phyloP scores from a whole-genome alignment of 2,113 vertebrate species.

The Suricata suricatta region DNA sequence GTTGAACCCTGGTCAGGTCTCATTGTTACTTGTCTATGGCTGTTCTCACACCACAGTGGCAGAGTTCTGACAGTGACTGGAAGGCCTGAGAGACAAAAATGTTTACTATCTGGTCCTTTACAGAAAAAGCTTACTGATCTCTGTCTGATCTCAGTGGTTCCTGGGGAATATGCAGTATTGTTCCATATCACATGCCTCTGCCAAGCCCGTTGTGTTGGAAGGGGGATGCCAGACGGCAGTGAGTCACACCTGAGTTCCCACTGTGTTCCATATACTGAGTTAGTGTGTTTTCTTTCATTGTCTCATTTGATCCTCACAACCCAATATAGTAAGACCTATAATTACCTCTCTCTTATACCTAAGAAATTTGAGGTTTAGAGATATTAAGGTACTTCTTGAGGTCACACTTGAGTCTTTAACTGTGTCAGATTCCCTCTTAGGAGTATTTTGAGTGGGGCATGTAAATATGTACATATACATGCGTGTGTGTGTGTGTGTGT shows the following conservation, averaged over 20 bases:
- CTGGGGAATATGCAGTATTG: not conserved
- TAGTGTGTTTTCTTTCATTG: not conserved
- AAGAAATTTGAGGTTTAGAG: not conserved
- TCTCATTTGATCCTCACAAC: not conserved
- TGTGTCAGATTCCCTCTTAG: not conserved
- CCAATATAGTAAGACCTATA: not conserved
- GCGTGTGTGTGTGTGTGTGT: not conserved
- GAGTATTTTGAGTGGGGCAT: not conserved
- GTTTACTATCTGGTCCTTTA: not conserved
- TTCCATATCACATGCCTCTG: not conserved
- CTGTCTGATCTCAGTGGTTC: not conserved
- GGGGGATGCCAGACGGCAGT: not conserved
- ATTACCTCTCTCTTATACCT: not conserved
- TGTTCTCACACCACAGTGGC: not conserved
- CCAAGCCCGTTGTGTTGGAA: not conserved
- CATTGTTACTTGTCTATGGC: not conserved
- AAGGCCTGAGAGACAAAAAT: not conserved
- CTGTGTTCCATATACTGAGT: not conserved
- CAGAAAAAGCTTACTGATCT: not conserved
- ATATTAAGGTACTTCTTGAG: not conserved
- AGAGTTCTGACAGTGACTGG: not conserved
- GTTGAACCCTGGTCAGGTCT: not conserved
- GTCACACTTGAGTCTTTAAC: not conserved
- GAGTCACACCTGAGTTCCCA: not conserved
- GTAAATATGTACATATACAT: not conserved